phyloP scores from a whole-genome alignment of 2,113 vertebrate genomes.

The Synodontis membranacea region DNA sequence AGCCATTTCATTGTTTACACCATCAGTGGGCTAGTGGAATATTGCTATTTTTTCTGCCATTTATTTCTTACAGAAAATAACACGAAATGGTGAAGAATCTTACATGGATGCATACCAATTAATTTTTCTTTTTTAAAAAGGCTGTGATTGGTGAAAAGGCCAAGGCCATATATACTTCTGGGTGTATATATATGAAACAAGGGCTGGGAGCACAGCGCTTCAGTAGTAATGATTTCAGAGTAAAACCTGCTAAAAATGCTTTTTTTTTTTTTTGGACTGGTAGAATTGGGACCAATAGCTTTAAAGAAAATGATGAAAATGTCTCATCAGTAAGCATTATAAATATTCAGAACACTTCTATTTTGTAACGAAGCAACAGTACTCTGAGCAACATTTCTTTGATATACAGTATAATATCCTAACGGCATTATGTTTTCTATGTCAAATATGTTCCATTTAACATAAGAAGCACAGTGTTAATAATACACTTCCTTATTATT shows the following conservation, averaged over 20 bases:
- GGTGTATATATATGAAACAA: not conserved
- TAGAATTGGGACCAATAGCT: not conserved
- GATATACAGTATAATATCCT: not conserved
- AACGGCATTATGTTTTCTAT: not conserved
- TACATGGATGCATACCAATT: not conserved
- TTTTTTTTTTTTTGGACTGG: not conserved
- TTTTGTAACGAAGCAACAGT: not conserved
- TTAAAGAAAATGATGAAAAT: not conserved
- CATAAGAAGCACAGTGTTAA: not conserved
- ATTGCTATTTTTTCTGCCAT: not conserved
- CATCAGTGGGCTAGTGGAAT: not conserved
- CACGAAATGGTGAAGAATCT: not conserved
- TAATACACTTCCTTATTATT: not conserved
- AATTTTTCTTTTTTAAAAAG: not conserved
- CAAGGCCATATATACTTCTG: no score
- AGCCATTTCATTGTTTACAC: not conserved
- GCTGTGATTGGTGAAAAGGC: not conserved
- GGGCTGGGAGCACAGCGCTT: no score
- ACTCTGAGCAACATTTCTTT: not conserved
- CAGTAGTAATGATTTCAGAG: not conserved
- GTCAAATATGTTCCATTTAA: not conserved
- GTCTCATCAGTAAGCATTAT: not conserved
- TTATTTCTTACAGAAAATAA: not conserved
- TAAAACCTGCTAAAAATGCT: not conserved
- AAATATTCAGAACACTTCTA: not conserved